Conservation (phyloP, 1,140 invertebrate species). For the Neocloeon triangulifer region DNA sequence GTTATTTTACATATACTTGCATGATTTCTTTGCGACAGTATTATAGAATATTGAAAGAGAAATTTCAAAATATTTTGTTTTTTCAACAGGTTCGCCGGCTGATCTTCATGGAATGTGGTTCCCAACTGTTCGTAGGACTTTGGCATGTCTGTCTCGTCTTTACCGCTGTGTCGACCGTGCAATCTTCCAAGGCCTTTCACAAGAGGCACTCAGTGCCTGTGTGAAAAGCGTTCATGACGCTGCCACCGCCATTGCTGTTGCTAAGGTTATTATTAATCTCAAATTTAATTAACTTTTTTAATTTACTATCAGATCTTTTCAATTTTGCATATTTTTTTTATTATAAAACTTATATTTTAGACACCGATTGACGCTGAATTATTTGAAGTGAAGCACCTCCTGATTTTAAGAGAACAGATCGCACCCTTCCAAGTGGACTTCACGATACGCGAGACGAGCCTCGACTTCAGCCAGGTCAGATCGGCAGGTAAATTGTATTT, state of each 20-base stretch:
- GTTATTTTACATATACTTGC: too few species aligned
- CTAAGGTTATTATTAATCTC: slow-evolving; percentile 20
- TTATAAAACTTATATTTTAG: slow-evolving; percentile 15
- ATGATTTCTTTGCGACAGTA: too few species aligned
- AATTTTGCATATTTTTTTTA: neutral
- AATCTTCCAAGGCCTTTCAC: slow-evolving; percentile 89
- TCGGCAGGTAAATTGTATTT: slow-evolving; percentile 28
- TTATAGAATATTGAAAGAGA: too few species aligned
- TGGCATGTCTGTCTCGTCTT: slow-evolving; percentile 84
- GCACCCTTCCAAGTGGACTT: slow-evolving; percentile 96
- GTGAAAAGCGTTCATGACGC: slow-evolving; percentile 73
- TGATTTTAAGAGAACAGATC: slow-evolving; percentile 93
- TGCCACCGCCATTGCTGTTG: slow-evolving; percentile 36
- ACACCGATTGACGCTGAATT: slow-evolving; percentile 73
- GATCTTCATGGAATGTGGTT: slow-evolving; percentile 99
- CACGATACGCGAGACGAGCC: slow-evolving; percentile 68
- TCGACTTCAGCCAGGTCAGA: slow-evolving; percentile 81
- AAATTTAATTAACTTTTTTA: slow-evolving; percentile 1
- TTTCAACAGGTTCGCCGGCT: slow-evolving; percentile 48
- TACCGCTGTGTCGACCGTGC: slow-evolving; percentile 86
- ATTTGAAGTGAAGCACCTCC: slow-evolving; percentile 93
- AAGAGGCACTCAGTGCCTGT: slow-evolving; percentile 81
- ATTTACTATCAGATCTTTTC: neutral
- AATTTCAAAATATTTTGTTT: too few species aligned
- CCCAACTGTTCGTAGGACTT: slow-evolving; percentile 79